Base-by-base conservation (phyloP, 2,888 invertebrate genomes). In the Chrysolina haemoptera region DNA sequence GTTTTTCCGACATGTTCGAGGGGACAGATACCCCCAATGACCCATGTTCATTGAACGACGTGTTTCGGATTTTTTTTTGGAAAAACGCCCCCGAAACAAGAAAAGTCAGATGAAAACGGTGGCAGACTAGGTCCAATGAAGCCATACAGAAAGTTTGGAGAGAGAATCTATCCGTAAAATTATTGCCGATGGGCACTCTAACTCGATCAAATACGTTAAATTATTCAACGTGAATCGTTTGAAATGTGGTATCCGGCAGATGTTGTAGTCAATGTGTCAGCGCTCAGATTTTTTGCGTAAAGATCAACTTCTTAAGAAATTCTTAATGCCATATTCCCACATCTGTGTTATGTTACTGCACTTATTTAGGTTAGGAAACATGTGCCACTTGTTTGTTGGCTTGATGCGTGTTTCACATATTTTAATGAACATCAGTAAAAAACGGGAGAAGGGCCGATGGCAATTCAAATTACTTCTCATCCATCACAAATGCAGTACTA, bases 241-340 rank as follows among this genome's bases (percentile, higher is more conserved):
- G 40, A 55, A 64, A 69, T 48, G 43, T 22, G 48, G 62, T 65
- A 68, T 76, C 76, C 76, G 76, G 76, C 73, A 76, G 76, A 76
- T 76, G 76, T 55, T 69, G 40, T 35, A 55, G 40, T 48, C 43
- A 68, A 64, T 64, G 68, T 71, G 59, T 74, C 59, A 64, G 70
- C 22, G 68, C 48, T 50, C 55, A 68, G 71, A 70, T 70, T 73
- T 70, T 73, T 73, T 65, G 64, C 68, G 70, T 70, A 76, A 73
- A 73, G 68, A 65, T 62, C 70, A 66, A 66, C 48, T 68, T 73
- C 71, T 69, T 68, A 48, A 50, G 59, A 66, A 75, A 62, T 68
- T 70, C 18, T 68, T 18, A 18, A 53, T 16, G 40, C 53, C 53
- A 53, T 5, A 11, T 59, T 35, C 35, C 5, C 59, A 59, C 59